phyloP scores from a whole-genome alignment of 2,797 vertebrate genomes.

The Picus viridis region DNA sequence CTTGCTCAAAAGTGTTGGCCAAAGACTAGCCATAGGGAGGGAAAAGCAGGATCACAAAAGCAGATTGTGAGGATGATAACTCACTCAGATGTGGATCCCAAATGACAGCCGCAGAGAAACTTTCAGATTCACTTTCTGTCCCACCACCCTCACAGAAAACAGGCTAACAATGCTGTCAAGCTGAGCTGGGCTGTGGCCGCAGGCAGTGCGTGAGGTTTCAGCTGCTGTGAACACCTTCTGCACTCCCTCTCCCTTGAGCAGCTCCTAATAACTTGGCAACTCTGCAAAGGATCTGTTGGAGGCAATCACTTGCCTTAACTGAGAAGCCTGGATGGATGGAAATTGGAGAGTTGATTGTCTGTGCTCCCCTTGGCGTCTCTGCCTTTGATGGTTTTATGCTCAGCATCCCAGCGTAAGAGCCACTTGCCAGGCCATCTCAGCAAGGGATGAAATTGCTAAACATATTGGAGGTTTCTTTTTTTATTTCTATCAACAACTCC shows the following conservation, averaged over 20 bases:
- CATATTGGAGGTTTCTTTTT: background rate
- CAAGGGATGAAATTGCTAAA: conserved; percentile 17
- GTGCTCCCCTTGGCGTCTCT: background rate
- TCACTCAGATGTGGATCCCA: background rate
- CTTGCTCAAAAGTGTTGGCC: background rate
- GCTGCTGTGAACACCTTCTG: background rate
- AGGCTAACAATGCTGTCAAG: background rate
- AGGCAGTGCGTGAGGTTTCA: background rate
- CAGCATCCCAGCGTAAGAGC: background rate
- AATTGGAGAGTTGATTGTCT: background rate
- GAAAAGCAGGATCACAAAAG: background rate
- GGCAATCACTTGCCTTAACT: conserved; percentile 11
- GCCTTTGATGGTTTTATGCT: conserved; percentile 5
- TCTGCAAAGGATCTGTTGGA: conserved; percentile 9
- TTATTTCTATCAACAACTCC: background rate
- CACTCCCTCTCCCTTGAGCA: background rate
- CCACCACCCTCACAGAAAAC: background rate
- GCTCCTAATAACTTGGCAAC: conserved; percentile 3
- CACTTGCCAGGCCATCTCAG: conserved; percentile 1
- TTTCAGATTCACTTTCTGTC: background rate
- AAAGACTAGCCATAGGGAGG: background rate
- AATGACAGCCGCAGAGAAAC: background rate
- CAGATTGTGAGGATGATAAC: background rate
- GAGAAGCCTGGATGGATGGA: background rate
- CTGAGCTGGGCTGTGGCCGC: background rate